Percentiles rank a stretch among this genome's conserved stretches.
Conservation (phyloP, 2,888 invertebrate species). For the Frankliniella intonsa region DNA sequence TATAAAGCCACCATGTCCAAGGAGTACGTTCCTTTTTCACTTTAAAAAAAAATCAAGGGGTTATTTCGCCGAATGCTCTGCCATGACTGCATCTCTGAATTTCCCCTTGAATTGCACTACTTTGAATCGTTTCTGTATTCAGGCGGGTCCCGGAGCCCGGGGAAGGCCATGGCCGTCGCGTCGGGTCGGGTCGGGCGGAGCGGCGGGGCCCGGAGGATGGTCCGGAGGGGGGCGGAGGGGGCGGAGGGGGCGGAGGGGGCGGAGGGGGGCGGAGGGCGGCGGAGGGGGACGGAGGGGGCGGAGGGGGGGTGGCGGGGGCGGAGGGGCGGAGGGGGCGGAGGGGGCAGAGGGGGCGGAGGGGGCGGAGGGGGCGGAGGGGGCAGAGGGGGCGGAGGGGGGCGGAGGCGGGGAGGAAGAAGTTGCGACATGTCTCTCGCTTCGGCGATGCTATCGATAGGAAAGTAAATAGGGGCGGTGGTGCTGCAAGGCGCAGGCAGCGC, state of each 20-base stretch:
- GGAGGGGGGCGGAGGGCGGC: background rate
- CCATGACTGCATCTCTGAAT: no score
- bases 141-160: no score
- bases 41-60: no score
- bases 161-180: no score
- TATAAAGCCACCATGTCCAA: no score
- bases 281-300: background rate
- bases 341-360: background rate
- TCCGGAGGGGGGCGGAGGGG: background rate
- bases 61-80: no score
- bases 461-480: background rate
- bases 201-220: background rate
- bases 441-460: background rate
- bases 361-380: background rate
- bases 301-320: background rate
- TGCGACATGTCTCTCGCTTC: background rate
- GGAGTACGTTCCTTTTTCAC: no score
- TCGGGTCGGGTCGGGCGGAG: no score
- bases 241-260: background rate
- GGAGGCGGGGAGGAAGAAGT: background rate
- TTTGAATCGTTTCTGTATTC: no score
- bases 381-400: background rate
- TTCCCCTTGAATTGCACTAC: no score
- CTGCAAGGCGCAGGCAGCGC: background rate
- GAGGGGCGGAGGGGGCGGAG: background rate